phyloP scores from a whole-genome alignment of 2,888 invertebrate genomes.

The Archips crataeganus region DNA sequence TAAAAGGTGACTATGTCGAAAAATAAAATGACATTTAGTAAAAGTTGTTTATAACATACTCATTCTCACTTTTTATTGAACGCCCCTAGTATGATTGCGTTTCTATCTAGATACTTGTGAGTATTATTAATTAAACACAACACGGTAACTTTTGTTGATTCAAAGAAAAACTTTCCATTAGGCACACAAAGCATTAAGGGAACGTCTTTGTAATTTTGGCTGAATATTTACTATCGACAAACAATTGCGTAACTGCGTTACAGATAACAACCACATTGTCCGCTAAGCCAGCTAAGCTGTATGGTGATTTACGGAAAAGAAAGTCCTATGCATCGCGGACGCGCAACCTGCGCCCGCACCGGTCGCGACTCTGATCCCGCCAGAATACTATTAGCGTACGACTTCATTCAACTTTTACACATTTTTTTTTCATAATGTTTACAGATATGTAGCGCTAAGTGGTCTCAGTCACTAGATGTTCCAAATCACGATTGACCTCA shows the following conservation, averaged over 20 bases:
- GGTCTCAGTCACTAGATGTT: not conserved
- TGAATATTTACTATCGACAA: constrained; percentile 22
- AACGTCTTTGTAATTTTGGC: constrained; percentile 11
- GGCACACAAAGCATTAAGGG: constrained; percentile 15
- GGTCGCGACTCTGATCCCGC: constrained; percentile 75
- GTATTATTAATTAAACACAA: not conserved
- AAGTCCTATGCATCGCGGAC: constrained; percentile 40
- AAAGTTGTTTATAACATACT: too few species aligned
- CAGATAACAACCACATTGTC: constrained; percentile 24
- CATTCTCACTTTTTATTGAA: too few species aligned
- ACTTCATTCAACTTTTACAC: constrained; percentile 36
- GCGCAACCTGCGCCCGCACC: constrained; percentile 48
- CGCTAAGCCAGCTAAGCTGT: constrained; percentile 16
- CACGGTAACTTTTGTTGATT: constrained; percentile 4
- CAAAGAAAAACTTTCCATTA: constrained; percentile 11
- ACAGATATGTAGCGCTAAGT: not conserved
- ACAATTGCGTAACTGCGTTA: constrained; percentile 11
- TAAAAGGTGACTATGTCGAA: too few species aligned
- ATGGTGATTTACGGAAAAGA: constrained; percentile 36
- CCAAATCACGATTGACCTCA: not conserved
- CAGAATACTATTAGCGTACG: constrained; percentile 38
- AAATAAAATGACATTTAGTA: too few species aligned
- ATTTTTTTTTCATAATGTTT: constrained; percentile 16
- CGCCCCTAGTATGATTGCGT: not conserved
- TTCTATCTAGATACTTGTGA: not conserved